Base-by-base conservation (phyloP, 2,113 vertebrate genomes). In the Nothobranchius kuhntae region DNA sequence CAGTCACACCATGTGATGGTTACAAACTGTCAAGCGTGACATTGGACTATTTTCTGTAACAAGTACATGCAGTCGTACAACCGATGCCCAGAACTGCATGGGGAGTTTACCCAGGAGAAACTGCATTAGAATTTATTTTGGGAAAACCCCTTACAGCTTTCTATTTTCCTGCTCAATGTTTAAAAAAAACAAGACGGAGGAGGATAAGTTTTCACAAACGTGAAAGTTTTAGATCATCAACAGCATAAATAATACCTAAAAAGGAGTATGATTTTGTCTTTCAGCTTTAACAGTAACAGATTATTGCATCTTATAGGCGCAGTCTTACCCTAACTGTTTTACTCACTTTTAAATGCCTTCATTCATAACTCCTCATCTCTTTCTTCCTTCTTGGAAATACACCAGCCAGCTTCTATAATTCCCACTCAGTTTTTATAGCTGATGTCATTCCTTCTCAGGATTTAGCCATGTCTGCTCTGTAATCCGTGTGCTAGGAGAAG, bases 351-450 rank as follows among this genome's bases (percentile, higher is more conserved):
- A 3, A 12, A n/a, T 17, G 7, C 68, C 58, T 71, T 70, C 52
- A 61, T 50, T 63, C 26, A 26, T 13, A 35, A 40, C 44, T 35
- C 54, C 46, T 53, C 10, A 55, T 56, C 36, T 17, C 13, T 42
- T 51, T 15, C 35, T 38, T 3, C 5, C 1, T 62, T 17, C 11
- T 40, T 71, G 45, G 59, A 35, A 68, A 36, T 45, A 53, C 30
- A 47, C 52, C 52, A 59, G 44, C 13, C 24, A 21, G 52, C 53
- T 66, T 17, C 64, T 72, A 54, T 63, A 61, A 73, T 54, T 72
- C 54, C 72, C 36, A 13, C 55, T 46, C 26, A 5, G 52, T 45
- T 36, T 65, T 55, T 58, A 9, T 63, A 55, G 47, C 44, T 35
- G 30, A 65, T 72, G 21, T 55, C 55, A 14, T 65, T 71, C 44